Evolutionary conservation across 1,140 invertebrate species (phyloP).

Genomic region (Drosophila dunni): DNA sequence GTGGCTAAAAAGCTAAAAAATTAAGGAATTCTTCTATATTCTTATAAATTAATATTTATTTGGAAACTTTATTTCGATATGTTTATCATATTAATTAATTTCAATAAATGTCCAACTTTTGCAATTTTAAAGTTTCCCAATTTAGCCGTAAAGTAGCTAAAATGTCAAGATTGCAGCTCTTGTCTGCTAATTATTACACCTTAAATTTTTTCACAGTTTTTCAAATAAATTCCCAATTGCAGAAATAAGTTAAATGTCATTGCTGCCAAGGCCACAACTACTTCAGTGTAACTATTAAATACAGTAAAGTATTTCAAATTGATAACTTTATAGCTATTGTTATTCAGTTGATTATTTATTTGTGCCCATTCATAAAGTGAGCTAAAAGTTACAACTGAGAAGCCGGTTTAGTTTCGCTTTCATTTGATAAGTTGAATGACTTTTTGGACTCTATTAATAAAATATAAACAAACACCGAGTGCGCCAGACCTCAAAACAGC

Average conservation of each 20-base stretch:
- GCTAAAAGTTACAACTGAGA: constrained; percentile 1
- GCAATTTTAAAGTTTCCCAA: too few relatives aligned
- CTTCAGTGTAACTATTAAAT: constrained; percentile 3
- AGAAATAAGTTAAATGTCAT: constrained; percentile 1
- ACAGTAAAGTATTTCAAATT: constrained; percentile 7
- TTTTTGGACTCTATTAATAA: constrained; percentile 19
- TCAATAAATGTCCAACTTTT: too few relatives aligned
- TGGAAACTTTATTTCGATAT: too few relatives aligned
- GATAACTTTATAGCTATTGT: neutral
- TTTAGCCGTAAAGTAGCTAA: too few relatives aligned
- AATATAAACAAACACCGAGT: constrained; percentile 8
- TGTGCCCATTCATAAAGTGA: constrained; percentile 11
- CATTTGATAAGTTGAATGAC: constrained; percentile 39
- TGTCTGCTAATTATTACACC: constrained; percentile 6
- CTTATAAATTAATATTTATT: too few relatives aligned
- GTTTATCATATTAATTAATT: too few relatives aligned
- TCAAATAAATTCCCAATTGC: neutral
- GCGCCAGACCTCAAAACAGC: neutral
- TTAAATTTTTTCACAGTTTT: neutral
- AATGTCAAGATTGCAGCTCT: neutral
- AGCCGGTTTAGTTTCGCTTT: constrained; percentile 42
- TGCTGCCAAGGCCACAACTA: constrained; percentile 26
- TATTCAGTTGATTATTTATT: constrained; percentile 2
- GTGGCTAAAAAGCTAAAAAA: too few relatives aligned
- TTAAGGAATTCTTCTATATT: too few relatives aligned